Conservation (phyloP, 2,113 vertebrate genomes). For the Oxygymnocypris stewartii region DNA sequence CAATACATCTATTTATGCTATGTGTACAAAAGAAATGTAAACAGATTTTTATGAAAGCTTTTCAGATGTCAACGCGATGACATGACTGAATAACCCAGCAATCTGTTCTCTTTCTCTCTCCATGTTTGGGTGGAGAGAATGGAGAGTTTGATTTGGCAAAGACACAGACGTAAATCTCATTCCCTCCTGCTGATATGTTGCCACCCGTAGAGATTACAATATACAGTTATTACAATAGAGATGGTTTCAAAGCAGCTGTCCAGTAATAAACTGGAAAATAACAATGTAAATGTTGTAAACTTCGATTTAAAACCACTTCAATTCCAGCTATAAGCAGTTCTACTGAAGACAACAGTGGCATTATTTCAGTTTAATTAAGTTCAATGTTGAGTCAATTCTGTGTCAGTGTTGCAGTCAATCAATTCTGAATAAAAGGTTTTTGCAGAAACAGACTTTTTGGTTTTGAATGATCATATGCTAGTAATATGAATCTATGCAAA, state of each 20-base stretch:
- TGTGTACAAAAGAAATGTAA: slow-evolving; percentile 42
- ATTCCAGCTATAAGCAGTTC: neutral
- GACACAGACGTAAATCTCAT: slow-evolving; percentile 19
- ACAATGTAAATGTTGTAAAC: neutral
- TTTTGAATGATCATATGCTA: no score
- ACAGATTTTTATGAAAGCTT: slow-evolving; percentile 33
- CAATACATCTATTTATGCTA: slow-evolving; percentile 43
- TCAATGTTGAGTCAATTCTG: neutral
- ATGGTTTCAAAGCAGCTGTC: neutral
- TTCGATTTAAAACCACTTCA: neutral
- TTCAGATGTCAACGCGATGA: slow-evolving; percentile 33
- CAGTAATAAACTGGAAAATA: neutral
- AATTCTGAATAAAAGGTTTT: no score
- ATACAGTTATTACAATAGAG: neutral
- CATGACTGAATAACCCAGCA: neutral
- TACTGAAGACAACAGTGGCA: neutral
- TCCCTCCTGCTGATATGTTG: slow-evolving; percentile 31
- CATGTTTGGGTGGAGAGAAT: slow-evolving; percentile 9
- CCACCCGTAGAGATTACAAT: slow-evolving; percentile 24
- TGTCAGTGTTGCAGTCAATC: neutral
- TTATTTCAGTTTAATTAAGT: neutral
- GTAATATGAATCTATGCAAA: no score
- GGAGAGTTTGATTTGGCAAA: slow-evolving; percentile 23
- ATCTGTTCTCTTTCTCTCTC: neutral
- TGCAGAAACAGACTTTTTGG: no score